A percentile compares a stretch with the other conserved stretches of the same genome.
These are phyloP conservation scores for Malachius bipustulatus DNA, from an alignment of 2,888 invertebrate genomes.

Conservation along the genomic window DNA sequence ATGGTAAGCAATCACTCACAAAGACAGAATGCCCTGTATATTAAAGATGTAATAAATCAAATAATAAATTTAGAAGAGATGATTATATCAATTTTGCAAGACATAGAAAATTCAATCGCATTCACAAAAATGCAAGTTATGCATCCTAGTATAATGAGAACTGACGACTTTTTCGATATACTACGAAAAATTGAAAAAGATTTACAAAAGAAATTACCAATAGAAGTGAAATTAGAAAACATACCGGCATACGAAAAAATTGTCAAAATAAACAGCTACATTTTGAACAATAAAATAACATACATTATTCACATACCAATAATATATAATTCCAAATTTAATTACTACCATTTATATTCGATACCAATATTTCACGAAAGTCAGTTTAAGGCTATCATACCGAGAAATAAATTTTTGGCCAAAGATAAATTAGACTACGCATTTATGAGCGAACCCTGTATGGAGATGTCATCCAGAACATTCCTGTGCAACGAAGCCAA, in stretches of 20 bases:
- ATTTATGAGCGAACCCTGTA: background rate
- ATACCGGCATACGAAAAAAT: slow-evolving; percentile 1
- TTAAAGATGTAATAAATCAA: slow-evolving; percentile 9
- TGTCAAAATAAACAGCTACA: slow-evolving; percentile 6
- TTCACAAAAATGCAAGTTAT: slow-evolving; percentile 8
- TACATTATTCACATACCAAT: slow-evolving; percentile 7
- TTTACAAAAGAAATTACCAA: no score
- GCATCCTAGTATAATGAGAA: slow-evolving; percentile 13
- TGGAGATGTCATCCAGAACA: no score
- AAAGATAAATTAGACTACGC: background rate
- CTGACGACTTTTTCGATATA: slow-evolving; percentile 8
- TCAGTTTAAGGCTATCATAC: background rate
- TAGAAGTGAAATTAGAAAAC: no score
- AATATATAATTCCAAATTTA: slow-evolving; percentile 3
- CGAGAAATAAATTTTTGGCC: background rate
- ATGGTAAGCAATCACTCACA: slow-evolving; percentile 1
- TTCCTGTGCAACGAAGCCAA: background rate
- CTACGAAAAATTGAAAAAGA: slow-evolving; percentile 4
- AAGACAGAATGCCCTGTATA: slow-evolving; percentile 3
- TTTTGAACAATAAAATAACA: slow-evolving; percentile 7
- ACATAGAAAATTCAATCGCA: slow-evolving; percentile 12
- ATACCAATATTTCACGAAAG: background rate
- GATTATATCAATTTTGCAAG: slow-evolving; percentile 11
- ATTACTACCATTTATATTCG: slow-evolving; percentile 1
- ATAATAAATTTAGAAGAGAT: slow-evolving; percentile 11